Evolutionary conservation across 2,888 invertebrate species (phyloP).

Genomic region (Plebejus argus): DNA sequence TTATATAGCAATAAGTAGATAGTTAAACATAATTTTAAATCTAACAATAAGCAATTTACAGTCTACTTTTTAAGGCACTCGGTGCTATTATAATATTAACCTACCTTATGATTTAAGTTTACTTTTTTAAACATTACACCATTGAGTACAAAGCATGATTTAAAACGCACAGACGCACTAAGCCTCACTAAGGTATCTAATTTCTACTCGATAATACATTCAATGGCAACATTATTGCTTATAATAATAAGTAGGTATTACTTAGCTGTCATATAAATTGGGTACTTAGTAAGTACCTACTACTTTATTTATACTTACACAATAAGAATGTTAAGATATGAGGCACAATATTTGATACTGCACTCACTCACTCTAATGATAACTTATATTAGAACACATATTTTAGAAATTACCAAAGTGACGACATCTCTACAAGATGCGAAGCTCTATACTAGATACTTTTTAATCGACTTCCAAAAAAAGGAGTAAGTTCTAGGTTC

Average conservation of each 20-base stretch:
- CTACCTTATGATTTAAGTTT: background rate
- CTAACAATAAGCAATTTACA: constrained; percentile 55
- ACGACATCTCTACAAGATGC: background rate
- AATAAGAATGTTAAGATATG: too few relatives aligned
- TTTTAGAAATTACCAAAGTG: background rate
- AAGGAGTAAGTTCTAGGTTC: too few relatives aligned
- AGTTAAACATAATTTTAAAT: background rate
- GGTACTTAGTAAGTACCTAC: background rate
- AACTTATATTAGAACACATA: background rate
- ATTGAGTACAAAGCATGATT: background rate
- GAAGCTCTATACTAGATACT: background rate
- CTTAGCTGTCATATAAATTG: background rate
- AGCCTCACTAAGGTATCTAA: background rate
- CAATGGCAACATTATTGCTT: constrained; percentile 18
- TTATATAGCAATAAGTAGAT: too few relatives aligned
- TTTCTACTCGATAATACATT: constrained; percentile 26
- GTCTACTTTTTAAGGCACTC: constrained; percentile 75
- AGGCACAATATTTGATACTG: background rate
- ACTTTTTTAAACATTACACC: background rate
- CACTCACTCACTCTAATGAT: too few relatives aligned
- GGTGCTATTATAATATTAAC: constrained; percentile 54
- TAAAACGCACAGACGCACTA: too few relatives aligned
- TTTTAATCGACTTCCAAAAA: background rate
- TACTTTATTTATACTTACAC: too few relatives aligned
- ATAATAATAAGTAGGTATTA: background rate